phyloP scores from a whole-genome alignment of 2,888 invertebrate species.

The Agrochola circellaris region DNA sequence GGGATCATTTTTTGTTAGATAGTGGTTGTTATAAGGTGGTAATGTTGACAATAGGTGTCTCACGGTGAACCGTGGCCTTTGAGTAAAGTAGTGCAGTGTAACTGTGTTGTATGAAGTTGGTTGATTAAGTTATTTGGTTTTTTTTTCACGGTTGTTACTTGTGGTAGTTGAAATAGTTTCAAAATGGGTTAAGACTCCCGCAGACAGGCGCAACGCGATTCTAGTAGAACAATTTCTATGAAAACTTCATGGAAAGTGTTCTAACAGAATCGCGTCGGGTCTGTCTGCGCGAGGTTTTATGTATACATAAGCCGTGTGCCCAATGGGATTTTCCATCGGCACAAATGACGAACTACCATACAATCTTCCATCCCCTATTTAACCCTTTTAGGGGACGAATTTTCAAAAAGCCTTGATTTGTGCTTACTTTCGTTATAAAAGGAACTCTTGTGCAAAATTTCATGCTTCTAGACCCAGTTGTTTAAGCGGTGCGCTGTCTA shows the following conservation, averaged over 20 bases:
- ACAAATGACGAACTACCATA: no score
- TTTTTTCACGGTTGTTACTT: constrained; percentile 43
- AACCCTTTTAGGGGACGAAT: neutral
- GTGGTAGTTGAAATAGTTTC: neutral
- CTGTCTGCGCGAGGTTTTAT: no score
- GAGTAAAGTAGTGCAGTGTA: constrained; percentile 85
- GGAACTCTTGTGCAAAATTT: neutral
- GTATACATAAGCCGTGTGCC: no score
- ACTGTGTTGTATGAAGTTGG: constrained; percentile 54
- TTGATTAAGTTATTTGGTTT: constrained; percentile 59
- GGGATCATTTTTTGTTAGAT: constrained; percentile 48
- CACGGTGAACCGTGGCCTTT: constrained; percentile 78
- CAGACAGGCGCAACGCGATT: no score
- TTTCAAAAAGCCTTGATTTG: no score
- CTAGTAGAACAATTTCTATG: no score
- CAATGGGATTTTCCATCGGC: no score
- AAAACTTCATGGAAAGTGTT: no score
- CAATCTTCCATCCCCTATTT: neutral
- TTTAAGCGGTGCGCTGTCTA: neutral
- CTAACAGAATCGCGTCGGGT: no score
- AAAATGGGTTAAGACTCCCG: neutral
- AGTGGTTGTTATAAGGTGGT: constrained; percentile 55
- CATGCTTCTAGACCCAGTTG: neutral
- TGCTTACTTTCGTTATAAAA: neutral
- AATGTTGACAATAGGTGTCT: constrained; percentile 82